These are phyloP conservation scores for Diaprepes abbreviatus DNA, from an alignment of 2,888 invertebrate genomes.

Conservation along the genomic window DNA sequence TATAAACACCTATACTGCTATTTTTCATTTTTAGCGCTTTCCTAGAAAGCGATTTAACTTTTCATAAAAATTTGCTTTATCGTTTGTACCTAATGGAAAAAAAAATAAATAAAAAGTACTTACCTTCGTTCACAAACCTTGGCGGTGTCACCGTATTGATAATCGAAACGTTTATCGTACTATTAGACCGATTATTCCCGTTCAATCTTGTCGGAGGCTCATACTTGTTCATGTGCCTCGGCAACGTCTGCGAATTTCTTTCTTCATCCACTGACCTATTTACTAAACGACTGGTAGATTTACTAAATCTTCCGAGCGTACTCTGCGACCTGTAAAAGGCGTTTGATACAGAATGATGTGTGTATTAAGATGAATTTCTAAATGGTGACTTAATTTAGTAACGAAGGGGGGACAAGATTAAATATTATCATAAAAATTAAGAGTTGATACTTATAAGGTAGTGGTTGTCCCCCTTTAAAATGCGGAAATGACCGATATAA, in stretches of 20 bases:
- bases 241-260: slow-evolving; percentile 82
- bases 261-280: slow-evolving; percentile 68
- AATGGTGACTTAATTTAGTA: slow-evolving; percentile 39
- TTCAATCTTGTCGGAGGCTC: slow-evolving; percentile 67
- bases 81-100: too few relatives aligned
- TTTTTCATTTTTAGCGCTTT: too few relatives aligned
- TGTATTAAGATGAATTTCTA: slow-evolving; percentile 4
- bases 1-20: too few relatives aligned
- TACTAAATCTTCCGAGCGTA: slow-evolving; percentile 86
- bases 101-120: too few relatives aligned
- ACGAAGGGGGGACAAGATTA: slow-evolving; percentile 31
- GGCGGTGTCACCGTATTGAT: slow-evolving; percentile 68
- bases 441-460: slow-evolving; percentile 42
- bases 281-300: slow-evolving; percentile 80
- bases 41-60: too few relatives aligned
- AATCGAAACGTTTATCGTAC: slow-evolving; percentile 78
- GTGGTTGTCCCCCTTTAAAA: slow-evolving; percentile 38
- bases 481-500: slow-evolving; percentile 45
- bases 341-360: slow-evolving; percentile 53
- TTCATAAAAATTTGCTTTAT: too few relatives aligned
- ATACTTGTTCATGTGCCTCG: slow-evolving; percentile 68
- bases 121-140: slow-evolving; percentile 48
- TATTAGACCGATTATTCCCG: slow-evolving; percentile 72
- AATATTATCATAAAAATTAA: slow-evolving; percentile 38
- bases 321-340: slow-evolving; percentile 76